Conservation (phyloP, 2,888 invertebrate species). For the Emesis furor region DNA sequence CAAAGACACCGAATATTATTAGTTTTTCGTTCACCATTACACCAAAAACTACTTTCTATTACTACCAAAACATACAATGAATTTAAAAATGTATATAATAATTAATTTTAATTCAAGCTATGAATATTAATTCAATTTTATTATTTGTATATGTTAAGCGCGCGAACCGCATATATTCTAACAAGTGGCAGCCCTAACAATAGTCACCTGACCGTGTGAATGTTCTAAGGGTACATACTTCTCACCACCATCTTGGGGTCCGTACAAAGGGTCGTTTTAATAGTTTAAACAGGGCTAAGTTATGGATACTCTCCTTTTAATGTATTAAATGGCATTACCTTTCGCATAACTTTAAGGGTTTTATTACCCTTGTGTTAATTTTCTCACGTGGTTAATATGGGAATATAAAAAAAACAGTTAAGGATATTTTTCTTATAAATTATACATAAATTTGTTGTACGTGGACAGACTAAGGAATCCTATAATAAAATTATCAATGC, state of each 20-base stretch:
- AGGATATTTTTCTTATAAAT: too few relatives aligned
- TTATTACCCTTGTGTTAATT: not conserved
- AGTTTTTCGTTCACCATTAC: too few relatives aligned
- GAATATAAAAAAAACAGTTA: conserved; percentile 1
- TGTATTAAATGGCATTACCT: conserved; percentile 7
- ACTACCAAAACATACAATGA: too few relatives aligned
- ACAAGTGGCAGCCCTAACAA: conserved; percentile 6
- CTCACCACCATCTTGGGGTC: conserved; percentile 50
- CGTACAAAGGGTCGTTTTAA: conserved; percentile 30
- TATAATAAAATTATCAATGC: too few relatives aligned
- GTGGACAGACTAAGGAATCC: too few relatives aligned
- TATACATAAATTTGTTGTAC: too few relatives aligned
- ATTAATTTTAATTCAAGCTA: too few relatives aligned
- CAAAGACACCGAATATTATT: too few relatives aligned
- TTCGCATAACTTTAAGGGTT: conserved; percentile 6
- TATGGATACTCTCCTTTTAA: conserved; percentile 30
- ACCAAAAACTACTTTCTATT: too few relatives aligned
- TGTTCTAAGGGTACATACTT: conserved; percentile 65
- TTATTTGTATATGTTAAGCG: too few relatives aligned
- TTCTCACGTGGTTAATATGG: conserved; percentile 3
- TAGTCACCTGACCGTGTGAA: conserved; percentile 87
- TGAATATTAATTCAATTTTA: too few relatives aligned
- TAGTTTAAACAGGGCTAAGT: conserved; percentile 52
- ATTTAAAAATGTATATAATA: too few relatives aligned
- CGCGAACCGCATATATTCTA: not conserved